Evolutionary conservation across 2,113 vertebrate genomes (phyloP), one percentile per base, ranked within the genome.

Genomic region (Natator depressus): DNA sequence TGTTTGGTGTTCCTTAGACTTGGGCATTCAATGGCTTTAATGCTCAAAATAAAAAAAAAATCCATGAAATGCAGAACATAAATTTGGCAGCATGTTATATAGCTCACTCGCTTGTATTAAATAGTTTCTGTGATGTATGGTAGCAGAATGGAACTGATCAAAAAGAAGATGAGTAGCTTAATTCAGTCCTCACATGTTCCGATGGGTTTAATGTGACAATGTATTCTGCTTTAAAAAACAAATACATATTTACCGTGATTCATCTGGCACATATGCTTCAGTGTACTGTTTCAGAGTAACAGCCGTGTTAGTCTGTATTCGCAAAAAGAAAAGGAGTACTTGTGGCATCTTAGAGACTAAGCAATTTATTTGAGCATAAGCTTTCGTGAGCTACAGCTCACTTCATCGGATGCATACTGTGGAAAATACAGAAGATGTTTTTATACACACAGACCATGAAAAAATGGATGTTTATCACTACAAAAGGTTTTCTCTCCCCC

Each of bases 231-330:
- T 69, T 69, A 75, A 91, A 81, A 88, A 85, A 93, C 82, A 87
- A 91, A 65, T 55, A 76, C 88, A 53, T 92, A 92, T 92, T 94
- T 95, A 79, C 62, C 57, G 62, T 97, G 97, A 96, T 97, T 97
- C 95, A 95, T 97, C 90, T 95, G 85, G 90, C 95, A 93, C 96
- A 93, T 94, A 88, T 88, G 87, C 89, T 94, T 42, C 42, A 42
- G 42, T 42, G 42, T 42, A 42, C 42, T 42, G 42, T 42, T 42
- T 42, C 42, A 42, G 42, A 42, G 42, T 42, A 42, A 42, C 42
- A 42, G 42, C 42, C 42, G 5, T 42, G 42, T 42, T 42, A 42
- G 42, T 42, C 42, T 42, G 42, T 42, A 42, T 42, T 42, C 42
- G 42, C 42, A 42, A 42, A 42, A 42, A 42, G 42, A 42, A 42